These are phyloP conservation scores for Cephalotes varians DNA, from an alignment of 2,888 invertebrate genomes.

Conservation along the genomic window DNA sequence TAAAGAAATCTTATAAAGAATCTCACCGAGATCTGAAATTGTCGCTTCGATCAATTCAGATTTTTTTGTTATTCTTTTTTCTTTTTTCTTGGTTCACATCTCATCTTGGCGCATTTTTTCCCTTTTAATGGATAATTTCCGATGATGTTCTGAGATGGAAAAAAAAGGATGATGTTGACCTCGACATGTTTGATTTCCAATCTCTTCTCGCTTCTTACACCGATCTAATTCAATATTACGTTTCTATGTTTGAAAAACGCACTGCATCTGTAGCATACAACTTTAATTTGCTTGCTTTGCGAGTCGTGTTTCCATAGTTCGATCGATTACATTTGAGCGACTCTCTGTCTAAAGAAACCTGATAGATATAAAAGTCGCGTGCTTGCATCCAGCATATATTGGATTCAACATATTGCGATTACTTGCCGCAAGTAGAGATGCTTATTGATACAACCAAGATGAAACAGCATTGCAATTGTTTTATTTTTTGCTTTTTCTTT, in stretches of 20 bases:
- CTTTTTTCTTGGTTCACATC: background rate
- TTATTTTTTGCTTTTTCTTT: too few species aligned
- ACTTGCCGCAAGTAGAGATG: background rate
- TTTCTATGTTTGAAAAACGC: slow-evolving; percentile 39
- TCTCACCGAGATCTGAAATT: background rate
- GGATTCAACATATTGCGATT: slow-evolving; percentile 10
- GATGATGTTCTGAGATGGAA: slow-evolving; percentile 8
- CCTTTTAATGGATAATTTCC: slow-evolving; percentile 23
- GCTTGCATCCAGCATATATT: background rate
- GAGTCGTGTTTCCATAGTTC: background rate
- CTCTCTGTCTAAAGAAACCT: background rate
- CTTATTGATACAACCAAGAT: background rate
- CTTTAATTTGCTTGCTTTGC: slow-evolving; percentile 61
- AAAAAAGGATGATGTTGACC: slow-evolving; percentile 17
- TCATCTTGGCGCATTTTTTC: slow-evolving; percentile 10
- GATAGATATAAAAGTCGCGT: slow-evolving; percentile 9
- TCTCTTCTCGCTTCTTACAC: background rate
- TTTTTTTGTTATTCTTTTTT: background rate
- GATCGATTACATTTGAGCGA: slow-evolving; percentile 4
- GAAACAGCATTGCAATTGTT: background rate
- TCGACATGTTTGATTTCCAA: slow-evolving; percentile 28
- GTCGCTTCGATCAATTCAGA: background rate
- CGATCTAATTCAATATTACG: slow-evolving; percentile 52
- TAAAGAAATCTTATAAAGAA: background rate
- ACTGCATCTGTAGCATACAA: slow-evolving; percentile 61